A percentile compares a stretch with the other conserved stretches of the same genome.
These are phyloP conservation scores for Lacerta bilineata DNA, from an alignment of 2,797 vertebrate genomes.

Conservation along the genomic window DNA sequence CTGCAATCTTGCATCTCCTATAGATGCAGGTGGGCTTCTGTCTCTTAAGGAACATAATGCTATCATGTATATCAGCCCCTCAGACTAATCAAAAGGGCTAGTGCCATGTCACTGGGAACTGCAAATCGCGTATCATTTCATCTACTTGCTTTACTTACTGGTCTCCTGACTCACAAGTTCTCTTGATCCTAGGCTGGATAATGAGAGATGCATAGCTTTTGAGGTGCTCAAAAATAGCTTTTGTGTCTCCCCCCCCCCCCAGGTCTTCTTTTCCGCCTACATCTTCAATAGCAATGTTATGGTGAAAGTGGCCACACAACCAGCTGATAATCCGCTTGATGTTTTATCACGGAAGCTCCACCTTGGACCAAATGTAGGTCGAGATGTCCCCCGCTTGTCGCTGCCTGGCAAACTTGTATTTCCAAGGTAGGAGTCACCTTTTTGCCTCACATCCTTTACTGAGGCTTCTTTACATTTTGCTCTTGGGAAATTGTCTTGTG, in stretches of 20 bases:
- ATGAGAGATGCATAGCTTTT: not conserved
- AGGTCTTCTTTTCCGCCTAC: slow-evolving; percentile 99
- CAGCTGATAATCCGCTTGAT: slow-evolving; percentile 97
- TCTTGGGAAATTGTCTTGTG: not conserved
- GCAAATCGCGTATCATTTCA: not conserved
- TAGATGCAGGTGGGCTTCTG: too few relatives aligned
- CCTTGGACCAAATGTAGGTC: slow-evolving; percentile 93
- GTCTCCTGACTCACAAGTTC: too few relatives aligned
- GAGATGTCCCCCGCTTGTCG: slow-evolving; percentile 95
- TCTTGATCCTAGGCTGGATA: not conserved
- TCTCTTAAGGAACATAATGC: not conserved
- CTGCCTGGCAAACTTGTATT: slow-evolving; percentile 98
- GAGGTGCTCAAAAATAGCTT: too few relatives aligned
- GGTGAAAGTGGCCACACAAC: slow-evolving; percentile 99
- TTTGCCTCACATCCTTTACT: not conserved
- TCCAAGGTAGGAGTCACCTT: slow-evolving; percentile 86
- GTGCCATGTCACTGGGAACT: too few relatives aligned
- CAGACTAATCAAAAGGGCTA: too few relatives aligned
- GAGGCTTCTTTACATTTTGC: not conserved
- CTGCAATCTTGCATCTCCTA: not conserved
- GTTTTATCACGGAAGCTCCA: slow-evolving; percentile 98
- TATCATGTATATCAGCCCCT: too few relatives aligned
- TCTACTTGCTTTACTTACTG: not conserved
- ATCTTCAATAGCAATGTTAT: slow-evolving; percentile 99
- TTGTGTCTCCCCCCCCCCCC: not conserved